Evolutionary conservation across 2,888 invertebrate genomes (phyloP).

Genomic region (Acrobasis suavella): DNA sequence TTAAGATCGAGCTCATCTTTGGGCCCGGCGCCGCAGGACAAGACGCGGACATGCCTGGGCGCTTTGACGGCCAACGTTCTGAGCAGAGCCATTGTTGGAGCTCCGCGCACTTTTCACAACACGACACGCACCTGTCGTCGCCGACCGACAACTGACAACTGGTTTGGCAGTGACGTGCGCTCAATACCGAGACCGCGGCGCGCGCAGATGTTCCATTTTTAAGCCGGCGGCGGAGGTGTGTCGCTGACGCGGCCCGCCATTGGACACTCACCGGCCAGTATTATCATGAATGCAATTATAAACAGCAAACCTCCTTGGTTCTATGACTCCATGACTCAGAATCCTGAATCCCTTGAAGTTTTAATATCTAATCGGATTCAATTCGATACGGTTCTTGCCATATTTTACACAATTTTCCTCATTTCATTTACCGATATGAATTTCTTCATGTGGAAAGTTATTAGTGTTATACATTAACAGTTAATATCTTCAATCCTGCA

Average conservation of each 20-base stretch:
- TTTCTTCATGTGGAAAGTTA: constrained; percentile 9
- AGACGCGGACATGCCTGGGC: constrained; percentile 60
- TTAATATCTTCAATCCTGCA: constrained; percentile 7
- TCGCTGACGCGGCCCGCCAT: constrained; percentile 54
- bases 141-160: constrained; percentile 64
- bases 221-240: constrained; percentile 75
- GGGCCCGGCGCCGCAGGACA: constrained; percentile 49
- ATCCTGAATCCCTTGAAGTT: constrained; percentile 2
- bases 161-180: constrained; percentile 65
- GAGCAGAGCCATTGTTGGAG: constrained; percentile 71
- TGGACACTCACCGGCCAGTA: constrained; percentile 52
- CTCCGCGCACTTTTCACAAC: constrained; percentile 56
- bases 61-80: constrained; percentile 66
- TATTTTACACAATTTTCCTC: constrained; percentile 2
- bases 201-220: constrained; percentile 76
- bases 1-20: constrained; percentile 90
- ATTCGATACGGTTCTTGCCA: background rate
- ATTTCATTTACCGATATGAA: background rate
- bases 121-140: constrained; percentile 61
- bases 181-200: constrained; percentile 70
- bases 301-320: constrained; percentile 19
- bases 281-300: constrained; percentile 26
- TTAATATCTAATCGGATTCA: background rate
- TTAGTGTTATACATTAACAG: background rate
- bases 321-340: constrained; percentile 12